Base-by-base conservation (phyloP, 2,888 invertebrate genomes). In the Tenthredo mesomela region DNA sequence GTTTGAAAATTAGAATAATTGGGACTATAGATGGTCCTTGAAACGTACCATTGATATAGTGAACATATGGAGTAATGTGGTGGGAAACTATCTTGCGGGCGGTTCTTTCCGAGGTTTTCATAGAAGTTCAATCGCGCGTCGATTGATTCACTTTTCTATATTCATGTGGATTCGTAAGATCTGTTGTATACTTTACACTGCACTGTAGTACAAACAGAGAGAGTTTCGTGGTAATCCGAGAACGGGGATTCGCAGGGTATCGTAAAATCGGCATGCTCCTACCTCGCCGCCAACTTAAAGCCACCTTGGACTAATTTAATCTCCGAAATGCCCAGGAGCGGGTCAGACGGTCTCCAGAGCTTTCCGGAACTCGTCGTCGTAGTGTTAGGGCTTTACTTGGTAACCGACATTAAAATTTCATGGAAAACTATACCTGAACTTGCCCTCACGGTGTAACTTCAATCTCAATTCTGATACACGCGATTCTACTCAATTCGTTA, bases 391-490 rank as follows among this genome's bases (percentile, higher is more conserved):
- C 47, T 40, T 25, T 80, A 84, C 78, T 84, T 80, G 29, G 82
- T 77, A 90, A 91, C 90, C 90, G 89, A 88, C 90, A 89, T 90
- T 89, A 90, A 90, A 90, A 89, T 89, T 91, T 90, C 87, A 89
- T 85, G 88, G 88, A 88, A 90, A 90, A 89, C 88, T 84, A 87
- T 86, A 84, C 40, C 71, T 43, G 43, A 75, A 65, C 73, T 71
- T 25, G 29, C 43, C 37, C 3, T 67, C 67, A 9, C 40, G 12
- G 73, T 70, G 82, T 75, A 67, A 85, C 86, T 85, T 84, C 86
- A 84, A 86, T 87, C 87, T 87, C 87, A 88, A 88, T 87, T 87
- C 87, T 85, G 88, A 87, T 88, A 87, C 82, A 29, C 54, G 77
- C 82, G 71, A 85, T 47, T 33, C 70, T 75, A 75, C 50, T 67